Conservation (phyloP, 2,113 vertebrate species). For the Chunga burmeisteri region DNA sequence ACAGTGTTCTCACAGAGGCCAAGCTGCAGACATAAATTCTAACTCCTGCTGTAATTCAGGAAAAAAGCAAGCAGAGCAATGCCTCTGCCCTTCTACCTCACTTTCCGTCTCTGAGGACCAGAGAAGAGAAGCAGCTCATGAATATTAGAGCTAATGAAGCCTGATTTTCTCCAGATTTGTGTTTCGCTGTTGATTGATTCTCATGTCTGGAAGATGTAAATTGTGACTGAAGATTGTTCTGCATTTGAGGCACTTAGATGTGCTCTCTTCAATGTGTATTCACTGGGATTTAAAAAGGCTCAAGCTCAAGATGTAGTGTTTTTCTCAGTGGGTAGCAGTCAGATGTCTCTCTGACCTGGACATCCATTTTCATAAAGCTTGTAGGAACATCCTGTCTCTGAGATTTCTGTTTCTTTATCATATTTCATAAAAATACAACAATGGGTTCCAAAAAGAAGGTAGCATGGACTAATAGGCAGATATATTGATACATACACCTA, state of each 20-base stretch:
- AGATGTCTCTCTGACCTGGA: not conserved
- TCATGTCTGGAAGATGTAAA: not conserved
- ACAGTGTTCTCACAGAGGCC: not conserved
- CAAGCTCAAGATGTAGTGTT: not conserved
- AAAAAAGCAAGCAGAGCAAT: not conserved
- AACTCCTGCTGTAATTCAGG: not conserved
- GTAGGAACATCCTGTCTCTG: not conserved
- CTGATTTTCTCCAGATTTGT: slow-evolving; percentile 21
- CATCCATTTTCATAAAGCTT: not conserved
- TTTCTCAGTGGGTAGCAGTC: not conserved
- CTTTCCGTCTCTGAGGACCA: not conserved
- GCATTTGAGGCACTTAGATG: not conserved
- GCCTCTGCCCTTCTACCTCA: not conserved
- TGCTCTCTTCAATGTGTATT: not conserved
- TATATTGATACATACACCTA: not conserved
- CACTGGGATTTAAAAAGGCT: not conserved
- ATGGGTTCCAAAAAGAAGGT: not conserved
- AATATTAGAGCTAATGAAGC: slow-evolving; percentile 33
- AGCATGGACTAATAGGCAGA: not conserved
- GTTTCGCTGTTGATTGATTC: not conserved
- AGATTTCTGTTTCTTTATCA: not conserved
- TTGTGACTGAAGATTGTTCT: not conserved
- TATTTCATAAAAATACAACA: not conserved
- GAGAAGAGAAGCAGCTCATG: not conserved
- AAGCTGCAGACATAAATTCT: not conserved